A percentile compares a stretch with the other conserved stretches of the same genome.
These are phyloP conservation scores for Anguilla marmorata DNA, from an alignment of 2,797 vertebrate species.

Conservation along the genomic window DNA sequence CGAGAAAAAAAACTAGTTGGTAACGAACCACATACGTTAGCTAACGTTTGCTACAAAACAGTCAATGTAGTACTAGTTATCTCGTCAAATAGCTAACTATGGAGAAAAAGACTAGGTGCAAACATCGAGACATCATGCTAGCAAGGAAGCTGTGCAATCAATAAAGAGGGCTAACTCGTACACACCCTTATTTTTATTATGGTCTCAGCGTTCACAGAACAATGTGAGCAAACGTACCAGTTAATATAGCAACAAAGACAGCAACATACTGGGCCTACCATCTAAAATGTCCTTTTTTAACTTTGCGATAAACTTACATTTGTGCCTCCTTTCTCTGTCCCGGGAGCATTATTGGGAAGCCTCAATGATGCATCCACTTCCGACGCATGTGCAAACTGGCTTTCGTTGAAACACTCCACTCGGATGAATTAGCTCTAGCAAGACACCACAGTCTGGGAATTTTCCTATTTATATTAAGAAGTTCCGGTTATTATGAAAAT, in stretches of 20 bases:
- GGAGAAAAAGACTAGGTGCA: not conserved
- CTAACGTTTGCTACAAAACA: not conserved
- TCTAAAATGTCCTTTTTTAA: not conserved
- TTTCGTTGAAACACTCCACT: not conserved
- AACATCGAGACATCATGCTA: not conserved
- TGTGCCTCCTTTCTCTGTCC: not conserved
- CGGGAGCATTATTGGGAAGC: conserved; percentile 4
- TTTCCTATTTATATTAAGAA: not conserved
- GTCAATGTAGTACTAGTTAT: not conserved
- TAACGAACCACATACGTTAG: not conserved
- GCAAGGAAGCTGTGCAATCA: not conserved
- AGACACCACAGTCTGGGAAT: not conserved
- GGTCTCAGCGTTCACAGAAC: not conserved
- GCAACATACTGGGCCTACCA: not conserved
- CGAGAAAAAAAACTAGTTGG: not conserved
- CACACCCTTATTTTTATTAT: not conserved
- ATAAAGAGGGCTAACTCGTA: not conserved
- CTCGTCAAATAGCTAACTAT: not conserved
- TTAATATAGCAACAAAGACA: not conserved
- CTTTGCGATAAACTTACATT: not conserved
- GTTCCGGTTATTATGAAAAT: not conserved
- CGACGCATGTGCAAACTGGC: not conserved
- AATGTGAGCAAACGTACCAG: not conserved
- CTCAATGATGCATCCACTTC: not conserved
- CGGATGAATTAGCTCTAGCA: not conserved